Conservation (phyloP, 2,797 vertebrate genomes). For the Parambassis ranga region DNA sequence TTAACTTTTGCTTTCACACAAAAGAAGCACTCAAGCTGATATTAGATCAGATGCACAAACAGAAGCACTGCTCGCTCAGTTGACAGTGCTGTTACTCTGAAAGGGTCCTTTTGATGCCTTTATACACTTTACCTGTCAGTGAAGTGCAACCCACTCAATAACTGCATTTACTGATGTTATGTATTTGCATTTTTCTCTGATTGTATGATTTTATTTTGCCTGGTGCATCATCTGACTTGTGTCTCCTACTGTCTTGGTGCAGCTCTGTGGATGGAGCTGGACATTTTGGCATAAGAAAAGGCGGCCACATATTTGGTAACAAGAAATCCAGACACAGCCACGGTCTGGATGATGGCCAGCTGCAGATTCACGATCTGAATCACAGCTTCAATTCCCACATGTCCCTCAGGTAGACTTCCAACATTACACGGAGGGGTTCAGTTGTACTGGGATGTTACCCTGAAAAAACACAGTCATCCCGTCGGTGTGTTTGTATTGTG, state of each 20-base stretch:
- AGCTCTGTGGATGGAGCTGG: background rate
- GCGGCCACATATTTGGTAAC: background rate
- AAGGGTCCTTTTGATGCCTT: background rate
- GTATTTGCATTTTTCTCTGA: background rate
- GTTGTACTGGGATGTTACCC: background rate
- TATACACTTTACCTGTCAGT: background rate
- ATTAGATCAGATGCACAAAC: background rate
- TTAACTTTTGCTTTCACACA: background rate
- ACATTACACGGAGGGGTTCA: background rate
- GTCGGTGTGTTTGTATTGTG: background rate
- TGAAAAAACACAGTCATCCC: background rate
- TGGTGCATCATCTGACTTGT: conserved; percentile 12
- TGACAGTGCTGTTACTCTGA: background rate
- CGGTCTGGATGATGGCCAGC: conserved; percentile 61
- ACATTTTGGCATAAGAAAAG: conserved; percentile 14
- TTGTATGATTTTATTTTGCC: background rate
- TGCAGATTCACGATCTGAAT: conserved; percentile 4
- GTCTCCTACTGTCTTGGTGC: conserved; percentile 1
- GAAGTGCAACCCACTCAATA: too few species aligned
- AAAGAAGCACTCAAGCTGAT: background rate
- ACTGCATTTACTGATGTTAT: background rate
- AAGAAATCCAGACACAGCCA: conserved; percentile 35
- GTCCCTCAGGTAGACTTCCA: conserved; percentile 46
- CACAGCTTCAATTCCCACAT: conserved; percentile 31
- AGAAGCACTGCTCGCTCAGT: background rate